These are phyloP conservation scores for Gopherus evgoodei DNA, from an alignment of 2,113 vertebrate species.

Conservation along the genomic window DNA sequence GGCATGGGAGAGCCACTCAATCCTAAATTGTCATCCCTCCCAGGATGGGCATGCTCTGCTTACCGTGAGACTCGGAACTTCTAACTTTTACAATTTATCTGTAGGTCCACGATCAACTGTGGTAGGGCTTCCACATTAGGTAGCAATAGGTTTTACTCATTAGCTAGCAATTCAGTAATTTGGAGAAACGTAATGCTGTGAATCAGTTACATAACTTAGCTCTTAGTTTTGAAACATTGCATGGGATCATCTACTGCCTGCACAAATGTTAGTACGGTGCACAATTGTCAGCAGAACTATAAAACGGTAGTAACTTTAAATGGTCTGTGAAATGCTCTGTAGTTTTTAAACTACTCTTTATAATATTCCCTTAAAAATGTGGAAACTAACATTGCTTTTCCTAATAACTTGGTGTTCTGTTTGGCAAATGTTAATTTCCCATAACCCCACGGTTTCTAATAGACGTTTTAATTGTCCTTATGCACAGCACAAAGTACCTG, in stretches of 20 bases:
- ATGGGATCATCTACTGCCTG: no score
- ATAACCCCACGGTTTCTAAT: background rate
- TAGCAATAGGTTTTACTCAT: background rate
- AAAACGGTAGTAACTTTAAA: background rate
- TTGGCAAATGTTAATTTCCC: background rate
- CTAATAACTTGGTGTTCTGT: background rate
- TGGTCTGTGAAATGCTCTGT: no score
- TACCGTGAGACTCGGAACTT: background rate
- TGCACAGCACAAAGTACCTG: background rate
- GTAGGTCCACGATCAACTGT: background rate
- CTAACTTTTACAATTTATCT: background rate
- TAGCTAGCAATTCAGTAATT: background rate
- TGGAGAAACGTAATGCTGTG: accelerated
- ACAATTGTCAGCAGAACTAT: background rate
- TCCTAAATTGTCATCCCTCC: background rate
- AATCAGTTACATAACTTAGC: background rate
- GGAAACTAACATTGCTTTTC: background rate
- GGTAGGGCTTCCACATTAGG: background rate
- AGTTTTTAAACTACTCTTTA: background rate
- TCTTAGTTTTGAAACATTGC: background rate
- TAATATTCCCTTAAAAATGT: background rate
- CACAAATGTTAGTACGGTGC: background rate
- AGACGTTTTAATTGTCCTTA: background rate
- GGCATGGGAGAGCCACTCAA: background rate
- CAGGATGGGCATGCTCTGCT: background rate